A percentile compares a stretch with the other conserved stretches of the same genome.
Conservation (phyloP, 2,113 vertebrate genomes). For the Gadus chalcogrammus region DNA sequence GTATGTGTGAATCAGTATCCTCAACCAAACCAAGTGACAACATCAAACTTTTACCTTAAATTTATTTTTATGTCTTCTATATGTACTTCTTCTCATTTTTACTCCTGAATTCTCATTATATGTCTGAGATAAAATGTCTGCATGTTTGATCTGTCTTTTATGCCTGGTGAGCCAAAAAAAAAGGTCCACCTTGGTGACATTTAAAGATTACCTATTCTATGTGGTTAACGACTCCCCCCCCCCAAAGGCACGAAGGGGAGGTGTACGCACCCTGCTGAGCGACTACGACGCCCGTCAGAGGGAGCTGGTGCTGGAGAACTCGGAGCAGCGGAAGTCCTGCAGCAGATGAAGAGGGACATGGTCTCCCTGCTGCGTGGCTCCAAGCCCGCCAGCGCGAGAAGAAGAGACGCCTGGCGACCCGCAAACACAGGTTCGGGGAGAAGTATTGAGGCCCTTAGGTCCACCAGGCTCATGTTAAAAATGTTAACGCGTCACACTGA, state of each 20-base stretch:
- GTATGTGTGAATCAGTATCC: too few species aligned
- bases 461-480: too few species aligned
- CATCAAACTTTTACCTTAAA: too few species aligned
- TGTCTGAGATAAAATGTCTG: background rate
- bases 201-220: background rate
- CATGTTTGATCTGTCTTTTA: too few species aligned
- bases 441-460: too few species aligned
- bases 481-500: background rate
- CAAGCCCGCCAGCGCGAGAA: conserved; percentile 74
- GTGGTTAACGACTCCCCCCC: conserved; percentile 16
- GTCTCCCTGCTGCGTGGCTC: conserved; percentile 83
- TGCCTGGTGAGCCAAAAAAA: too few species aligned
- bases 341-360: conserved; percentile 97
- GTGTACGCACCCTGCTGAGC: conserved; percentile 89
- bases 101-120: too few species aligned
- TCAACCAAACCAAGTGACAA: too few species aligned
- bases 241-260: conserved; percentile 86
- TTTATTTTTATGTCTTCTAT: too few species aligned
- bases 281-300: conserved; percentile 89
- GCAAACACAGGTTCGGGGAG: conserved; percentile 72
- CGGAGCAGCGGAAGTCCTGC: conserved; percentile 92
- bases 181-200: too few species aligned
- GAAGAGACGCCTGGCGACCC: conserved; percentile 73
- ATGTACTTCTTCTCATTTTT: too few species aligned
- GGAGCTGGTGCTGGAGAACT: conserved; percentile 87